Evolutionary conservation across 2,113 vertebrate genomes (phyloP).

Genomic region (Leptodactylus fuscus): DNA sequence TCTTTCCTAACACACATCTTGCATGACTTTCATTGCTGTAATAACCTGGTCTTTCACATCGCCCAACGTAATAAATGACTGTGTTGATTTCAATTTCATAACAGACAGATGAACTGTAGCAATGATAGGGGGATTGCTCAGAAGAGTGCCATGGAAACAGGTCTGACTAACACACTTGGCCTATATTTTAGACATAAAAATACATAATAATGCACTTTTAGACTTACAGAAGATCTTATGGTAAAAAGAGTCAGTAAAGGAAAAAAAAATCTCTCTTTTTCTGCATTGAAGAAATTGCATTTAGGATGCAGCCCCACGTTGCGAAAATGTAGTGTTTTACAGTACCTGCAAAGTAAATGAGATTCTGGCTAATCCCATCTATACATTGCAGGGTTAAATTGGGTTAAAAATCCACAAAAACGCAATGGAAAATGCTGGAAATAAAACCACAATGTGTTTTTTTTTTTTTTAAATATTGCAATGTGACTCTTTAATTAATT

Average conservation of each 20-base stretch:
- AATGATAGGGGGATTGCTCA: constrained; percentile 26
- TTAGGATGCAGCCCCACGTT: too few relatives aligned
- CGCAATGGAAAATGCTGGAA: too few relatives aligned
- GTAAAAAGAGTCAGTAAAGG: not conserved
- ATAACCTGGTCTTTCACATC: constrained; percentile 23
- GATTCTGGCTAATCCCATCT: too few relatives aligned
- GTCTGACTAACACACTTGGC: constrained; percentile 53
- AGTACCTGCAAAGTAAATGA: too few relatives aligned
- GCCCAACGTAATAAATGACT: constrained; percentile 41
- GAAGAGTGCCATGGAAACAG: constrained; percentile 50
- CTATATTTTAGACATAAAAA: constrained; percentile 59
- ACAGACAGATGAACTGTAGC: constrained; percentile 41
- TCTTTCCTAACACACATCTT: constrained; percentile 11
- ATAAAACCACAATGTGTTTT: too few relatives aligned
- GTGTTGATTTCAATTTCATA: constrained; percentile 52
- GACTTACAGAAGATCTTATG: constrained; percentile 4
- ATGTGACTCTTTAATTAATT: too few relatives aligned
- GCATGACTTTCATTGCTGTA: constrained; percentile 6
- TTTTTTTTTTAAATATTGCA: not conserved
- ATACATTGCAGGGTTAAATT: too few relatives aligned
- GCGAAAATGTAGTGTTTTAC: too few relatives aligned
- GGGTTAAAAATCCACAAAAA: too few relatives aligned
- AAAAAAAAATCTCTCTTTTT: not conserved
- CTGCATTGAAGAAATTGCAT: not conserved
- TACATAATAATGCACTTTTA: constrained; percentile 54